phyloP scores from a whole-genome alignment of 2,113 vertebrate species.

The Recurvirostra avosetta region DNA sequence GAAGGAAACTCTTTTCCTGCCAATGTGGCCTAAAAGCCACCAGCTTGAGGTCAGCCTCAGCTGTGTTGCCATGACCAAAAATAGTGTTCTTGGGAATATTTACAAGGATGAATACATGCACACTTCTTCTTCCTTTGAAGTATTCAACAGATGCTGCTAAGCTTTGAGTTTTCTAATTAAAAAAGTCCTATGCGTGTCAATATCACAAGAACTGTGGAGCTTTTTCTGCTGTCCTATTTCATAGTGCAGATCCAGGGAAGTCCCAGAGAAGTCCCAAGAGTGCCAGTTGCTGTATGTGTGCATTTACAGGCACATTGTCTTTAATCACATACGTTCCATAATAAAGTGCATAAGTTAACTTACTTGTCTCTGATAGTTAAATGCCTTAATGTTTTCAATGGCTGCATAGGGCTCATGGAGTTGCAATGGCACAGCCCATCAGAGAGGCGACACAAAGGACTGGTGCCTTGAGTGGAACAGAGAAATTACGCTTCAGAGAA shows the following conservation, averaged over 20 bases:
- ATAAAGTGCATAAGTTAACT: neutral
- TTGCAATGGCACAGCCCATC: neutral
- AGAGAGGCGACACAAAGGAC: neutral
- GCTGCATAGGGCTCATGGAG: neutral
- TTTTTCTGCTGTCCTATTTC: neutral
- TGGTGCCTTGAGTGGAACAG: neutral
- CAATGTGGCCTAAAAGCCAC: neutral
- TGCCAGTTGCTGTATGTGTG: neutral
- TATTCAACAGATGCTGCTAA: neutral
- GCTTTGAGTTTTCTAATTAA: neutral
- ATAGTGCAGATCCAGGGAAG: neutral
- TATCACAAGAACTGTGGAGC: neutral
- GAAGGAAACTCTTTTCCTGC: conserved; percentile 1
- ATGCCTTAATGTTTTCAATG: neutral
- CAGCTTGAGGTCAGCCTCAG: neutral
- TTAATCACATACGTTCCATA: neutral
- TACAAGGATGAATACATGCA: neutral
- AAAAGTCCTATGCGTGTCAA: accelerated
- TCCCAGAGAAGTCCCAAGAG: neutral
- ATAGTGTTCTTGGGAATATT: neutral
- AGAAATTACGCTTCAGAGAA: neutral
- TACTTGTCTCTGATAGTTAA: neutral
- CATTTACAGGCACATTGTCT: neutral
- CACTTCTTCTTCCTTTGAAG: neutral
- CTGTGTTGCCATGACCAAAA: neutral